Conservation (phyloP, 2,797 vertebrate species). For the Helarctos malayanus region DNA sequence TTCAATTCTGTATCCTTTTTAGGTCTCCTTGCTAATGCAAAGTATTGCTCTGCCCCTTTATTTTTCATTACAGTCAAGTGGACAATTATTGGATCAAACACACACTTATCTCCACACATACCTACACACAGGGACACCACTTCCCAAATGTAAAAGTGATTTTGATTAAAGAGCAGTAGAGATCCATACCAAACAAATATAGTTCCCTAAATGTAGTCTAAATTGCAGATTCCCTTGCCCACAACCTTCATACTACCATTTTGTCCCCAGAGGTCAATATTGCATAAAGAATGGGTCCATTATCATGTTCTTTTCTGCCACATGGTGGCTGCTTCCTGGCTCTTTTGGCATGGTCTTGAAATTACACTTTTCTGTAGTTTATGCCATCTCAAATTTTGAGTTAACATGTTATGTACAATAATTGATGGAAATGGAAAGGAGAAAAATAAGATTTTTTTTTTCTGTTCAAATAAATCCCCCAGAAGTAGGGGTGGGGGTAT, state of each 20-base stretch:
- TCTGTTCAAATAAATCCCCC: not conserved
- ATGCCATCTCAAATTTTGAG: not conserved
- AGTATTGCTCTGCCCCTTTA: not conserved
- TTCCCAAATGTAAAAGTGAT: not conserved
- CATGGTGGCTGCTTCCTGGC: not conserved
- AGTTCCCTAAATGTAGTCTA: not conserved
- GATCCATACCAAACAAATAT: not conserved
- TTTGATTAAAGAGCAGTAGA: not conserved
- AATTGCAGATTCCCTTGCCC: not conserved
- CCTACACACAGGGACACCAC: not conserved
- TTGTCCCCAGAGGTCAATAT: not conserved
- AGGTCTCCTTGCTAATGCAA: not conserved
- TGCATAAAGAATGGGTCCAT: not conserved
- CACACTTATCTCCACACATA: no score
- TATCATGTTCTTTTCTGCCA: not conserved
- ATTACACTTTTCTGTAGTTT: not conserved
- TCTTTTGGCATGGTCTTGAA: not conserved
- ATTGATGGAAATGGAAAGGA: slow-evolving; percentile 4
- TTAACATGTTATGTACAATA: not conserved
- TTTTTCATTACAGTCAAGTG: not conserved
- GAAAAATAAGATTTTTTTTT: slow-evolving; percentile 21
- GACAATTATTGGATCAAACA: not conserved
- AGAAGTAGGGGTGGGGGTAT: not conserved
- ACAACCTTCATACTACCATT: not conserved
- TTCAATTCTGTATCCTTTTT: not conserved